Percentiles rank a stretch among this genome's conserved stretches.
Conservation (phyloP, 1,140 invertebrate genomes). For the Euura saliciscinereae region DNA sequence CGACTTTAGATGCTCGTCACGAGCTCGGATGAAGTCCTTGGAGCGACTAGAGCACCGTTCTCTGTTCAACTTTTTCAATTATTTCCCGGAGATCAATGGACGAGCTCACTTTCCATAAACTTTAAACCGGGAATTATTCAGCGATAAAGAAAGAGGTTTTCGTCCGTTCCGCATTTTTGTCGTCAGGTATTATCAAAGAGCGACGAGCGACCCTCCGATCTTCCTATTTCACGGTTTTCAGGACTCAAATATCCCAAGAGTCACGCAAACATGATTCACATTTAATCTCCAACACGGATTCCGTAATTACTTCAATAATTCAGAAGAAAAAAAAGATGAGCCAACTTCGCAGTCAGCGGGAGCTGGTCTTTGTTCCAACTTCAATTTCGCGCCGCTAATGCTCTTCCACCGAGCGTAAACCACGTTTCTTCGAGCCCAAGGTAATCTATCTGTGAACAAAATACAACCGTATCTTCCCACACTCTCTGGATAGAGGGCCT, state of each 20-base stretch:
- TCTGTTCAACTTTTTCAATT: constrained; percentile 44
- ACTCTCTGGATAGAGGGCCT: not conserved
- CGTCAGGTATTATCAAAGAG: no score
- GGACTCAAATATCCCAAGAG: no score
- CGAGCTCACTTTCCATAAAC: constrained; percentile 41
- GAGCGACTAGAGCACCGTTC: no score
- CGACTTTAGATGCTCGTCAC: no score
- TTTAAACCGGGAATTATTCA: not conserved
- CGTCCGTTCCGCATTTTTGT: no score
- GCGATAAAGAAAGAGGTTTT: not conserved
- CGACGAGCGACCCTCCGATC: no score
- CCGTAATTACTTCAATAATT: not conserved
- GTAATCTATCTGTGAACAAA: not conserved
- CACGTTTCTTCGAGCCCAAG: not conserved
- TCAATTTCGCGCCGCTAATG: constrained; percentile 5
- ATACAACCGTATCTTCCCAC: not conserved
- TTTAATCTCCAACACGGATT: no score
- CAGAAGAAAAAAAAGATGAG: not conserved
- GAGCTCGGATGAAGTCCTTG: no score
- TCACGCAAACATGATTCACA: no score
- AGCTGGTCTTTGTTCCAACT: not conserved
- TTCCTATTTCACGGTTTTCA: no score
- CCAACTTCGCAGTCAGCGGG: not conserved
- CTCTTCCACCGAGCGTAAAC: not conserved
- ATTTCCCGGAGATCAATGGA: constrained; percentile 41